Evolutionary conservation across 2,888 invertebrate species (phyloP).

Genomic region (Macrophya annulata): DNA sequence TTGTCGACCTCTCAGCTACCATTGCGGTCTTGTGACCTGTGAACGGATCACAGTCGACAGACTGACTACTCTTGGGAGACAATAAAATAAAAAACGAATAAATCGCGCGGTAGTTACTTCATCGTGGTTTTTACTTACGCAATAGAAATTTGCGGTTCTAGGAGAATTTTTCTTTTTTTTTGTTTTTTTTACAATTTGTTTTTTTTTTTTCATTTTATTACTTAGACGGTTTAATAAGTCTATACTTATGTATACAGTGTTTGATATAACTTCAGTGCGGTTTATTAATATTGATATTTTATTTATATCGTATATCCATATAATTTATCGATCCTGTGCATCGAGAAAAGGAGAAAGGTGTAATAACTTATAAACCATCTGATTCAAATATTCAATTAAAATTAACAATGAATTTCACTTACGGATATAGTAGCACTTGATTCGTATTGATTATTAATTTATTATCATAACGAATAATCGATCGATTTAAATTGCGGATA

Average conservation of each 20-base stretch:
- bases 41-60: background rate
- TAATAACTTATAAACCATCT: background rate
- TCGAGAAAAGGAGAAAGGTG: conserved; percentile 29
- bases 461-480: background rate
- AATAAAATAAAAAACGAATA: background rate
- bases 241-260: background rate
- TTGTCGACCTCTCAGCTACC: background rate
- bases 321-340: background rate
- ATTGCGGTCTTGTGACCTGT: conserved; percentile 4
- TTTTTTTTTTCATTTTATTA: background rate
- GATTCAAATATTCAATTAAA: conserved; percentile 63
- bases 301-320: background rate
- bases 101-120: background rate
- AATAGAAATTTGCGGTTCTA: conserved; percentile 19
- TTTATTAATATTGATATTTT: background rate
- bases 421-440: background rate
- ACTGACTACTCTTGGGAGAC: background rate
- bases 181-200: no score
- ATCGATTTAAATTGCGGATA: background rate
- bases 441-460: background rate
- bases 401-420: conserved; percentile 55
- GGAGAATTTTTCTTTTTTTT: background rate
- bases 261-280: background rate
- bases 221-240: background rate
- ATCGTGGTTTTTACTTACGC: background rate